These are phyloP conservation scores for Astropecten irregularis DNA, from an alignment of 53 echinoderm and acorn worm species.

Conservation along the genomic window DNA sequence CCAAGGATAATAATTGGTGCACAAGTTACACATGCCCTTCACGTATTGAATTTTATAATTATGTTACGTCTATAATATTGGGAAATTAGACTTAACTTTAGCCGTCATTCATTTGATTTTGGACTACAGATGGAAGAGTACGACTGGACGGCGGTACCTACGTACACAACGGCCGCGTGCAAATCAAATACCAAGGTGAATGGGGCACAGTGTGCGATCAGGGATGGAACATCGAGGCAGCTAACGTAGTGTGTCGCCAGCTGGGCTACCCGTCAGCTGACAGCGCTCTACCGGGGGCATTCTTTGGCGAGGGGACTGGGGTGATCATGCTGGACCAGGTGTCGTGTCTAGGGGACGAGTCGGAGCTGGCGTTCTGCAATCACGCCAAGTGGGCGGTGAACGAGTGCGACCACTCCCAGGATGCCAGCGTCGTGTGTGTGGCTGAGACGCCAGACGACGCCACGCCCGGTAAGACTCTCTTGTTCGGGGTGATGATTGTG, in stretches of 20 bases:
- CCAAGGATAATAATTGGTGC: too few relatives aligned
- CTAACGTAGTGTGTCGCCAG: constrained; percentile 61
- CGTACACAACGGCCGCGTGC: constrained; percentile 60
- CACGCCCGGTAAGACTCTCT: background rate
- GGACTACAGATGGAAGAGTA: constrained; percentile 40
- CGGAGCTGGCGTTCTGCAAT: constrained; percentile 51
- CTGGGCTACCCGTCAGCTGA: constrained; percentile 58
- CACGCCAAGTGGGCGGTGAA: constrained; percentile 38
- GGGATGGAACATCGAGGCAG: constrained; percentile 50
- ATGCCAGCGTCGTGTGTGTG: constrained; percentile 62
- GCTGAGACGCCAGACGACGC: background rate
- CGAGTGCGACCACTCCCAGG: constrained; percentile 57
- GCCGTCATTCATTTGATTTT: too few relatives aligned
- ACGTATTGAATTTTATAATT: too few relatives aligned
- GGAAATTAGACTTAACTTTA: too few relatives aligned
- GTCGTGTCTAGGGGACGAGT: constrained; percentile 50
- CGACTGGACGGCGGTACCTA: constrained; percentile 50
- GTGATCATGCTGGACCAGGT: constrained; percentile 54
- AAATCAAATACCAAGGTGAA: constrained; percentile 56
- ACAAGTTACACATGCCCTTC: too few relatives aligned
- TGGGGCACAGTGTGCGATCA: constrained; percentile 77
- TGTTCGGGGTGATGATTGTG: too few relatives aligned
- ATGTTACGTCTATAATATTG: too few relatives aligned
- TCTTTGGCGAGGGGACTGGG: constrained; percentile 49
- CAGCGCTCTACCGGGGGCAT: constrained; percentile 39